Base-by-base conservation (phyloP, 1,140 invertebrate species). In the Argopecten irradians region DNA sequence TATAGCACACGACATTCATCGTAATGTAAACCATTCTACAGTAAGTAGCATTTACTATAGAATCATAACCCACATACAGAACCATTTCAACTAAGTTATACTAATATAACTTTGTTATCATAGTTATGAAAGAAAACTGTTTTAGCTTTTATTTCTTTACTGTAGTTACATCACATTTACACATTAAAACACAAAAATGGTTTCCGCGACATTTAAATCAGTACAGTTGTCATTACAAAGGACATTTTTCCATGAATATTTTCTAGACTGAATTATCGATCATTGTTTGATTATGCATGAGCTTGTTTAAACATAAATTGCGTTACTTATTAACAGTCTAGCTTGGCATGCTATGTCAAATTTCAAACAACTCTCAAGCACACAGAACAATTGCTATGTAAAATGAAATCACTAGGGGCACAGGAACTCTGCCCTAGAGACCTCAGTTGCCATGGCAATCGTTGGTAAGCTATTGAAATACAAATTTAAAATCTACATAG, bases 401-500 rank as follows among this genome's bases (percentile, higher is more conserved):
- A 71, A 71, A 71, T 71, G n/a, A 71, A 46, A 71, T 71, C 55
- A 71, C 55, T n/a, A 16, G 55, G n/a, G n/a, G 22, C n/a, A 28
- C 55, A 28, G 1, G 55, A 71, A 71, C 55, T 71, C n/a, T 16
- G n/a, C 55, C 55, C 55, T 28, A 16, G 55, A 71, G 55, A 71
- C 55, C n/a, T 71, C 55, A 71, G 55, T 71, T 71, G n/a, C 55
- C 55, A 71, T 71, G 55, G 55, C 22, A 71, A 71, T 71, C 55
- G n/a, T 71, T 71, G 55, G 55, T 71, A 71, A 28, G 55, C 28
- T 71, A 71, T 71, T 28, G 55, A 71, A 71, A 71, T 71, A 71
- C 55, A 71, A 71, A 71, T 71, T 71, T 71, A 71, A n/a, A 71
- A 71, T 71, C 55, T 71, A 71, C 55, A 71, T 71, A 71, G n/a